phyloP scores from a whole-genome alignment of 2,888 invertebrate genomes.

The Holacanthella duospinosa region DNA sequence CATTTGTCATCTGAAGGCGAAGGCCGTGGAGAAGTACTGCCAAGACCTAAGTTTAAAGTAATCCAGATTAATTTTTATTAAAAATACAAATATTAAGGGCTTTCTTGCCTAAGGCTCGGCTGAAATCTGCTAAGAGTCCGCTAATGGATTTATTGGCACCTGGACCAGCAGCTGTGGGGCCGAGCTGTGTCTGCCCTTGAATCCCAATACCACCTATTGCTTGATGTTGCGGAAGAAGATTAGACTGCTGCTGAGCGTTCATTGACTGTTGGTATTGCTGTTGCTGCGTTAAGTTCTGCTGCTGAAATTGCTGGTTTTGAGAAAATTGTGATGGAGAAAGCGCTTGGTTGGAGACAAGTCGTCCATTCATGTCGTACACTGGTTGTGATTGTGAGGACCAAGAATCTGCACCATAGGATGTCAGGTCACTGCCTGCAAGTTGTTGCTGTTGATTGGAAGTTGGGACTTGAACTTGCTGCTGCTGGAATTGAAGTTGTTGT shows the following conservation, averaged over 20 bases:
- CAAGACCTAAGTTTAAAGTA: conserved; percentile 40
- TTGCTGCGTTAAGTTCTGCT: conserved; percentile 15
- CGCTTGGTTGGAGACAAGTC: conserved; percentile 1
- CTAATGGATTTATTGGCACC: conserved; percentile 40
- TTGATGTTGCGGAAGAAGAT: conserved; percentile 13
- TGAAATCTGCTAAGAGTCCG: conserved; percentile 45
- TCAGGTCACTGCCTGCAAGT: neutral
- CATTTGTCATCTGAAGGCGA: conserved; percentile 41
- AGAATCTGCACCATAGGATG: neutral
- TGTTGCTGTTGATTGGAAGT: conserved; percentile 12
- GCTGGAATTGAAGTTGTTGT: conserved; percentile 11
- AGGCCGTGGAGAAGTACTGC: conserved; percentile 40
- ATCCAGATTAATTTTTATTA: no score
- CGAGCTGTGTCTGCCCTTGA: conserved; percentile 16
- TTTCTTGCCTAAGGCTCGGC: conserved; percentile 43
- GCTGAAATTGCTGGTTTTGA: conserved; percentile 17
- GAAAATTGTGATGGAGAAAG: conserved; percentile 14
- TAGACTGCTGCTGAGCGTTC: conserved; percentile 21
- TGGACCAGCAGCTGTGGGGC: conserved; percentile 21
- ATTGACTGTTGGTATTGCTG: conserved; percentile 16
- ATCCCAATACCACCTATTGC: conserved; percentile 9
- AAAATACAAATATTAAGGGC: conserved; percentile 7
- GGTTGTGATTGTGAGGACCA: conserved; percentile 16
- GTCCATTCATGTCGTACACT: conserved; percentile 15
- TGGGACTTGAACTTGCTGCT: conserved; percentile 11